Base-by-base conservation (phyloP, 1,140 invertebrate genomes). In the Drosophila tsacasi region DNA sequence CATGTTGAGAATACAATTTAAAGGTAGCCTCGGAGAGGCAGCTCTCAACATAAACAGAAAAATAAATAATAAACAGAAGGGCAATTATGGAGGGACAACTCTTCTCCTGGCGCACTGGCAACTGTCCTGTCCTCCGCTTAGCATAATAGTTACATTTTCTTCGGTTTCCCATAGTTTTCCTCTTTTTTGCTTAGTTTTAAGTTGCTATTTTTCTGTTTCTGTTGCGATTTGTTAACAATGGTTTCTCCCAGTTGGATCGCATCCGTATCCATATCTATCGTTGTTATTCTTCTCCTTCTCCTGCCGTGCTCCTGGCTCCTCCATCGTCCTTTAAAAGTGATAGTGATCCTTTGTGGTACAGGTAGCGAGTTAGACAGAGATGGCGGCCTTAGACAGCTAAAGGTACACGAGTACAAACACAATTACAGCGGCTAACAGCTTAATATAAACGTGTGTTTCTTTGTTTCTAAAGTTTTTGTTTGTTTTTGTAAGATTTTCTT, bases 361-460 rank as follows among this genome's bases (percentile, higher is more conserved):
- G 58, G 64, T 67, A 67, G 64, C 59, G 32, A 54, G 47, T 55
- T 71, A 68, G 67, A 71, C 23, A 69, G 62, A 69, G 67, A 69
- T 50, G 67, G 62, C 47, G 67, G 62, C 47, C 65, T 67, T 54
- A 69, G 46, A 69, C 47, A 71, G 63, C 67, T 68, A 71, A 71
- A 71, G 67, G 67, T 71, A 71, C 67, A 71, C 63, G 67, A 67
- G 63, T 71, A 71, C 67, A 68, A 71, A 68, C 63, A 66, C 62
- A 69, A 42, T 68, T 71, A 71, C 63, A 71, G 63, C 67, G 49
- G 39, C 40, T 71, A 67, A 75, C 50, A 55, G 35, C 54, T 74
- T 39, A 25, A 25, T 25, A 25, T 25, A 57, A 47, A 72, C 21
- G 7, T 25, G 17, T 49, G 32, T 39, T 64, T 68, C 21, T 15